Evolutionary conservation across 1,140 invertebrate genomes (phyloP), one percentile per base, ranked within the genome.

Genomic region (Heliconius congener): DNA sequence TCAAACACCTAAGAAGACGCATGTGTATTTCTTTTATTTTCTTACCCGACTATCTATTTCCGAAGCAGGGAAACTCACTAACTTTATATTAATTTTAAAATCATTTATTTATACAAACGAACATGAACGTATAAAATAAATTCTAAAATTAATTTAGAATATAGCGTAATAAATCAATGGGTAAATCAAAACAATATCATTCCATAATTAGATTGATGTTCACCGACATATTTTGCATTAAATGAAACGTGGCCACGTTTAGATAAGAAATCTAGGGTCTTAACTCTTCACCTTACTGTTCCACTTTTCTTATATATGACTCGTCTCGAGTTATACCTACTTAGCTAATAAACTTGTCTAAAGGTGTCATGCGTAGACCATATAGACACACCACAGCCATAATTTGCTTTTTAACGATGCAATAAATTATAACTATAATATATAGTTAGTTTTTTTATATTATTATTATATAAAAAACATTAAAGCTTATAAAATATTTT

Each of bases 221-320:
- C 30, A 30, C 27, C 60, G 60, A 66, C 60, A 30, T 66, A 11
- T 30, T 13, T 66, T 27, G 13, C 4, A 66, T 66, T 66, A 76
- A 76, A 75, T 19, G 13, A 23, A 75, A 19, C 39, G 60, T 76
- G 60, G 66, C 74, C 74, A 16, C 42, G 27, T 76, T 76, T 50
- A 77, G 79, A 71, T 81, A 81, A 81, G 75, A 74, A 80, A 80
- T 73, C 79, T 76, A 72, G 71, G 19, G 57, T 42, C 71, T 71
- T 42, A 71, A 74, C 75, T 73, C 72, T 80, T 80, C 66, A 82
- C 81, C 81, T 75, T 46, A 74, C 30, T 73, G 81, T 73, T 73
- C 81, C 77, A 80, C 42, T 80, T 75, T 75, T 82, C 34, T 34
- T 23, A 55, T 57, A 76, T 71, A 18, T 18, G 42, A 46, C 8